These are phyloP conservation scores for Hydrozoanthus gracilis DNA, from an alignment of 92 coral and sea anemone genomes.

Conservation along the genomic window DNA sequence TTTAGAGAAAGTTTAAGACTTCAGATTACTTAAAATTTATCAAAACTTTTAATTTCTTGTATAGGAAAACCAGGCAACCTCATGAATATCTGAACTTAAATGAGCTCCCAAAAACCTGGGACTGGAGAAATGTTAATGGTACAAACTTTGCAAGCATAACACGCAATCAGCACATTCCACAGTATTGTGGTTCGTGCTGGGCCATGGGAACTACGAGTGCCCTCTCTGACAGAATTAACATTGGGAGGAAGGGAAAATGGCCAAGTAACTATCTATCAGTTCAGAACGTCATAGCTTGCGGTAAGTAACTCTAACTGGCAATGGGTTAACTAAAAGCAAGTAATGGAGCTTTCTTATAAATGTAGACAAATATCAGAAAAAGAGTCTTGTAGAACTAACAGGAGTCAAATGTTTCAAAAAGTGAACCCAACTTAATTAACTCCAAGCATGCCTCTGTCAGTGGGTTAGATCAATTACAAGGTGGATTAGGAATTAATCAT, in stretches of 20 bases:
- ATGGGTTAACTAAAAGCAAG: neutral
- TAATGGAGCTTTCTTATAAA: neutral
- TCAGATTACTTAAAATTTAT: too few relatives aligned
- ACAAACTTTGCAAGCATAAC: constrained; percentile 91
- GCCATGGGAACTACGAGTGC: constrained; percentile 99
- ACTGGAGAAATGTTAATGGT: constrained; percentile 87
- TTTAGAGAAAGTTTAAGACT: too few relatives aligned
- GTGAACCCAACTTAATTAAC: too few relatives aligned
- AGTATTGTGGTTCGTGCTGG: constrained; percentile 99
- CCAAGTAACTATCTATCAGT: constrained; percentile 89
- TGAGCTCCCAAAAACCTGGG: constrained; percentile 71
- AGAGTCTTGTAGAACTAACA: too few relatives aligned
- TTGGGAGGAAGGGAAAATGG: constrained; percentile 85
- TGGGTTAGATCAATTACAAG: too few relatives aligned
- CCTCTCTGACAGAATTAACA: constrained; percentile 91
- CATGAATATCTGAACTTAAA: constrained; percentile 79
- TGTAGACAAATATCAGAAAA: too few relatives aligned
- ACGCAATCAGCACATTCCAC: constrained; percentile 98
- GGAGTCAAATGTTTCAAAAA: too few relatives aligned
- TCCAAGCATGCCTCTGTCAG: too few relatives aligned
- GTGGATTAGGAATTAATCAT: too few relatives aligned
- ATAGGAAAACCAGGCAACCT: constrained; percentile 84
- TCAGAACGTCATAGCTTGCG: constrained; percentile 95
- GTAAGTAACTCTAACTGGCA: constrained; percentile 58
- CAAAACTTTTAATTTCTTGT: neutral